Conservation (phyloP, 1,140 invertebrate species). For the Neuroterus valhalla region DNA sequence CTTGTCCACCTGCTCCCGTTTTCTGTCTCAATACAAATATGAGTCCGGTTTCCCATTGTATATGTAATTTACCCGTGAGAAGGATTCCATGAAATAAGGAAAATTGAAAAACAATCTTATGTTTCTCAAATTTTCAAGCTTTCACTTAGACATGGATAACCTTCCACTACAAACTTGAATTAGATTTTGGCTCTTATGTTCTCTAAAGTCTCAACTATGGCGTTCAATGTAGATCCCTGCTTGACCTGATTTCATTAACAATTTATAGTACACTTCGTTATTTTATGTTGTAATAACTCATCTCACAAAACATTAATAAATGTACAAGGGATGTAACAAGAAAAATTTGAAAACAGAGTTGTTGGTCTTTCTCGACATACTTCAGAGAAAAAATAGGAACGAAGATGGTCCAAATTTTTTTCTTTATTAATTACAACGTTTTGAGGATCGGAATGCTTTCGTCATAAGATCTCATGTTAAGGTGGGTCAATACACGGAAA, state of each 20-base stretch:
- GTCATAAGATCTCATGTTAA: too few relatives aligned
- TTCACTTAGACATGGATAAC: too few relatives aligned
- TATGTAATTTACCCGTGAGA: background rate
- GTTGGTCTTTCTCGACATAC: too few relatives aligned
- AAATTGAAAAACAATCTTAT: too few relatives aligned
- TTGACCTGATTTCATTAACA: conserved; percentile 1
- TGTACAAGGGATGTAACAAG: background rate
- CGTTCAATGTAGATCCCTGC: background rate
- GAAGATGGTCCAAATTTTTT: too few relatives aligned
- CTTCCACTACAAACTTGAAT: background rate
- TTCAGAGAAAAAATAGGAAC: too few relatives aligned
- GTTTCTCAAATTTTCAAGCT: too few relatives aligned
- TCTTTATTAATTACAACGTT: too few relatives aligned
- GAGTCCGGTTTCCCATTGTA: background rate
- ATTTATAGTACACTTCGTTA: background rate
- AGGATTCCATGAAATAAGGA: too few relatives aligned
- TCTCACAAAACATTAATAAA: background rate
- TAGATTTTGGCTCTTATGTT: background rate
- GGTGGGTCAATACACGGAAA: too few relatives aligned
- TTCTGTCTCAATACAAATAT: conserved; percentile 7
- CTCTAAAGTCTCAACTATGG: conserved; percentile 1
- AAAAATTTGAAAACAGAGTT: too few relatives aligned
- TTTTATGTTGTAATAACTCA: conserved; percentile 7
- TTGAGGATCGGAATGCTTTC: too few relatives aligned
- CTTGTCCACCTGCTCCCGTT: conserved; percentile 22